Conservation (phyloP, 2,888 invertebrate species). For the Caenorhabditis virilis region DNA sequence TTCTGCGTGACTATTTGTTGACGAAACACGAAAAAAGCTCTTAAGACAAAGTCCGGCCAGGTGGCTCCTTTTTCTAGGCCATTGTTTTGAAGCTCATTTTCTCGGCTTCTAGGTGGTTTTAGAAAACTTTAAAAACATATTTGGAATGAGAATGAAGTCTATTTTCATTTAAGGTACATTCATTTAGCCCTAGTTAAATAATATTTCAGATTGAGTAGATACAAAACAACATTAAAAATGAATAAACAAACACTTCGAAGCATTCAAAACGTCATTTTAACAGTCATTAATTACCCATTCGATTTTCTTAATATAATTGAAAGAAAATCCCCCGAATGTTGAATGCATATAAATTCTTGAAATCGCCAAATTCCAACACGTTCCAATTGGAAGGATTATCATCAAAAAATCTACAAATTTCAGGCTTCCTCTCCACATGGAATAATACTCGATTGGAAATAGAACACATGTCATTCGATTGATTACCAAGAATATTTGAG, state of each 20-base stretch:
- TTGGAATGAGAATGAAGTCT: too few species aligned
- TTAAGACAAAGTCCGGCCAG: too few species aligned
- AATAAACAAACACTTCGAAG: not conserved
- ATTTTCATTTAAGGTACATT: too few species aligned
- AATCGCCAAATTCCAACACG: constrained; percentile 14
- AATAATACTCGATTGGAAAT: not conserved
- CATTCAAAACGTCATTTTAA: too few species aligned
- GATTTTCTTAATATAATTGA: constrained; percentile 4
- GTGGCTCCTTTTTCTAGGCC: too few species aligned
- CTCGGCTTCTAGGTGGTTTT: too few species aligned
- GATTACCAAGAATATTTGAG: constrained; percentile 20
- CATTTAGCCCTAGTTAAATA: too few species aligned
- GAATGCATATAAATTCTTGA: not conserved
- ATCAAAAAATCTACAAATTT: not conserved
- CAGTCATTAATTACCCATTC: constrained; percentile 2
- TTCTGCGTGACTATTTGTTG: too few species aligned
- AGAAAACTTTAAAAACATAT: too few species aligned
- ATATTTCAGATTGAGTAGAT: too few species aligned
- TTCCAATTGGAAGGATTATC: not conserved
- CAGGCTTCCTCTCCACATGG: constrained; percentile 8
- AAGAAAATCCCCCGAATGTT: constrained; percentile 4
- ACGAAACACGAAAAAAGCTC: too few species aligned
- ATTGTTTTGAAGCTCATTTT: too few species aligned
- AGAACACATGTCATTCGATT: constrained; percentile 24
- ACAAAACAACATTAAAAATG: constrained; percentile 2